Base-by-base conservation (phyloP, 2,797 vertebrate genomes). In the Rhynchonycteris naso region DNA sequence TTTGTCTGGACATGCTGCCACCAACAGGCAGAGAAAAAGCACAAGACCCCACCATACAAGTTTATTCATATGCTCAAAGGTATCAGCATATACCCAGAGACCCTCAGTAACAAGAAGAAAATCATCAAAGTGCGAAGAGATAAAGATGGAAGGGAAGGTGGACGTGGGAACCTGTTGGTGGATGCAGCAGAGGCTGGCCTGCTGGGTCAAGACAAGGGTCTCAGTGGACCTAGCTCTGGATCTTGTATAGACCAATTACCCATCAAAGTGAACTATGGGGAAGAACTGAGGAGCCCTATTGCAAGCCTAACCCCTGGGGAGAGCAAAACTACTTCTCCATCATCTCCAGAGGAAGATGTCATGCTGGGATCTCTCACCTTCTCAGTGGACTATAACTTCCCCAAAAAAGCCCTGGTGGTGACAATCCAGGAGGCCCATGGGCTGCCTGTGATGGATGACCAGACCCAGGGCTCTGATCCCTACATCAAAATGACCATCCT, bases 31-130 rank as follows among this genome's bases (percentile, higher is more conserved):
- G 98, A 98, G 54, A 98, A 98, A 97, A 98, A 99, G 50, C 98
- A 98, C 91, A 97, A 98, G 95, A 97, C 98, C 0, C 99, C 99
- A 0, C 99, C 98, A 0, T 99, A 99, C 97, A 99, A 99, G 98
- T 99, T 99, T 98, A 99, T 99, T 79, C 99, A 99, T 98, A 99
- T 99, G 99, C 97, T 99, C 92, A 99, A 99, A 97, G 99, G 99
- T 93, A 99, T 99, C 98, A 99, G 99, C 96, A 99, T 99, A 97
- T 99, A 99, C 96, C 99, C 99, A 2, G 99, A 99, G 97, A 98
- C 99, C 52, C 98, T 99, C 95, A 99, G 99, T 97, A 98, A 99
- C 98, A 99, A 99, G 98, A 99, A 99, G 98, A 98, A 99, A 95
- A 99, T 99, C 8, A 98, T 99, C 50, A 99, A 99, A 0, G 96